phyloP scores from a whole-genome alignment of 2,888 invertebrate genomes.

The Halictus quadricinctus region DNA sequence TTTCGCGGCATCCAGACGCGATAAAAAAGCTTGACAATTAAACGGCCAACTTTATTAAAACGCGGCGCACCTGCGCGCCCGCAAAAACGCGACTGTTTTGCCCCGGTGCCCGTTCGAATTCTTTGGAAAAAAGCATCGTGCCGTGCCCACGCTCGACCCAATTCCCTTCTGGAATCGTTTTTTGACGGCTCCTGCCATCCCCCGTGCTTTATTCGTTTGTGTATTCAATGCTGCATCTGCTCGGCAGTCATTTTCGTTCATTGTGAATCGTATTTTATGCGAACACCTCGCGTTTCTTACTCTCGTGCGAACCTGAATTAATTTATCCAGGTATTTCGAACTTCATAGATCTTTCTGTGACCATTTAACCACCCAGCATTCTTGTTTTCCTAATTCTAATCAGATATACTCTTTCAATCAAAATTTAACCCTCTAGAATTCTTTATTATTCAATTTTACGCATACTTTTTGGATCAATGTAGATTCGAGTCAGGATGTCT shows the following conservation, averaged over 20 bases:
- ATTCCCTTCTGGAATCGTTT: neutral
- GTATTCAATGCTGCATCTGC: neutral
- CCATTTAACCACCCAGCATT: too few species aligned
- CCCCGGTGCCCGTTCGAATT: constrained; percentile 5
- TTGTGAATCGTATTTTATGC: neutral
- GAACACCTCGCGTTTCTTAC: neutral
- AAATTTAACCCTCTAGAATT: too few species aligned
- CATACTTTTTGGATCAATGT: too few species aligned
- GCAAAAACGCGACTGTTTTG: constrained; percentile 43
- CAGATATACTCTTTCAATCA: too few species aligned
- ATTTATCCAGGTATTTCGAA: neutral
- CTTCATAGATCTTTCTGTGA: too few species aligned
- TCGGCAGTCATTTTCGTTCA: neutral
- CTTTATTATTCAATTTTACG: too few species aligned
- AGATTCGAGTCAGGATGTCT: too few species aligned
- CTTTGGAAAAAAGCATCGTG: constrained; percentile 19
- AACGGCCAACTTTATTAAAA: constrained; percentile 64
- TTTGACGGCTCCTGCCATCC: neutral
- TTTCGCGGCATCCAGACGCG: constrained; percentile 27
- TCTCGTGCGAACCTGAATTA: neutral
- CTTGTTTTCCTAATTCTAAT: too few species aligned
- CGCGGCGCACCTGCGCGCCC: constrained; percentile 42
- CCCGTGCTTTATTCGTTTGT: neutral
- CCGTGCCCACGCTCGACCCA: neutral
- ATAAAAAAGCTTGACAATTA: constrained; percentile 58